Evolutionary conservation across 2,888 invertebrate species (phyloP), one percentile per base, ranked within the genome.

Genomic region (Leptinotarsa haldemani): DNA sequence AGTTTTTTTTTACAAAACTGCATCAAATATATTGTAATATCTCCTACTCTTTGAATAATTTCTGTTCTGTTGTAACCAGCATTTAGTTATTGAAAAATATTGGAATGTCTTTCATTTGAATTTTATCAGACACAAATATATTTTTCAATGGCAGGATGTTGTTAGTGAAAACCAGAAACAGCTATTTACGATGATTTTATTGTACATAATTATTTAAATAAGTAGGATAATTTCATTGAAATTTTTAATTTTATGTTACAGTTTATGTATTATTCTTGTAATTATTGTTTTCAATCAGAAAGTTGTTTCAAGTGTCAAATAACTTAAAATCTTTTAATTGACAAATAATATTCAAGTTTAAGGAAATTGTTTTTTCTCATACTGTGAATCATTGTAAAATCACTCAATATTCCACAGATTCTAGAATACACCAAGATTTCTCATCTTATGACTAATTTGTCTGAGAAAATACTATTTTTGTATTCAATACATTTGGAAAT

Each of bases 381-480:
- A 9, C 9, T 53, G 20, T 22, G 18, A 47, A 18, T 22, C 58
- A 68, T 58, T 15, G 18, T 46, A 20, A 65, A 64, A 64, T 20
- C 52, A 50, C 40, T 46, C 30, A 65, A 58, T 63, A 63, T 18
- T 22, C 48, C 65, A 50, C 20, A 66, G 50, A 50, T 30, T 65
- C 53, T 63, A 71, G 50, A 56, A 67, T 61, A 18, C 46, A 66
- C 53, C 52, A 63, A 58, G n/a, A 64, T 68, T 22, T 67, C 67
- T 52, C 48, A 50, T 25, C 53, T 68, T 68, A 46, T 71, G 67
- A 71, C 48, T 66, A 46, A 40, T 72, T 79, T 74, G 69, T 80
- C 77, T 77, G 76, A 78, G 81, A 80, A 80, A 78, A 80, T 80
- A 80, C 80, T 83, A 83, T 84, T 83, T 83, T 82, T 81, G 78